Percentiles rank a stretch among this genome's conserved stretches.
Conservation (phyloP, 2,113 vertebrate species). For the Oxyruncus cristatus region DNA sequence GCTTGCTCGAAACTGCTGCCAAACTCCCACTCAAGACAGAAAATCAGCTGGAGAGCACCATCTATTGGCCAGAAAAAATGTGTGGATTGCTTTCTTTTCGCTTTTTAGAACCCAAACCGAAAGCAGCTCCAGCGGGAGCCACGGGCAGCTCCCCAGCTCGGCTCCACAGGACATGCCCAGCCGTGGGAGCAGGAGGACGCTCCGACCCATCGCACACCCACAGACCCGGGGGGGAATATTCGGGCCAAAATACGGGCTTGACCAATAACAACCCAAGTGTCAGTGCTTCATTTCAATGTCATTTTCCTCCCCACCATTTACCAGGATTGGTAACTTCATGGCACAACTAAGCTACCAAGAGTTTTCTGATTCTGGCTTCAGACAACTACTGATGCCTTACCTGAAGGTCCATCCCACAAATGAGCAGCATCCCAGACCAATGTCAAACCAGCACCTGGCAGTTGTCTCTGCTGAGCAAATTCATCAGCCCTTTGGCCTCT, state of each 20-base stretch:
- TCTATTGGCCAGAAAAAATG: background rate
- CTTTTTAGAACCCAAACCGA: accelerated
- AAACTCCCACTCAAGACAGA: background rate
- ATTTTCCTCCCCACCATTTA: background rate
- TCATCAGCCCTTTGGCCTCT: background rate
- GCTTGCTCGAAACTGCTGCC: background rate
- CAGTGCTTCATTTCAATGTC: background rate
- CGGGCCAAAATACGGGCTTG: background rate
- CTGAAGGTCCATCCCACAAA: background rate
- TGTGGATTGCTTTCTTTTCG: accelerated
- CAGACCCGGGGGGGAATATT: too few relatives aligned
- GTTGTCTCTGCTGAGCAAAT: background rate
- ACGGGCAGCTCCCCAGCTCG: accelerated
- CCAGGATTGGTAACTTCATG: background rate
- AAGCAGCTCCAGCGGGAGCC: background rate
- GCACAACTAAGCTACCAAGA: background rate
- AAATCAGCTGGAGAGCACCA: constrained; percentile 44
- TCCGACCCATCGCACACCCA: accelerated
- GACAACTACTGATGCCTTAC: background rate
- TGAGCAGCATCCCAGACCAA: background rate
- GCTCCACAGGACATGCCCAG: accelerated
- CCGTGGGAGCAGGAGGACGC: accelerated
- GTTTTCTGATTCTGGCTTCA: background rate
- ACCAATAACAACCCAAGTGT: accelerated
- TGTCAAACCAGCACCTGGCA: background rate